Percentiles rank a stretch among this genome's conserved stretches.
Conservation (phyloP, 2,797 vertebrate genomes). For the Chloroceryle amazona region DNA sequence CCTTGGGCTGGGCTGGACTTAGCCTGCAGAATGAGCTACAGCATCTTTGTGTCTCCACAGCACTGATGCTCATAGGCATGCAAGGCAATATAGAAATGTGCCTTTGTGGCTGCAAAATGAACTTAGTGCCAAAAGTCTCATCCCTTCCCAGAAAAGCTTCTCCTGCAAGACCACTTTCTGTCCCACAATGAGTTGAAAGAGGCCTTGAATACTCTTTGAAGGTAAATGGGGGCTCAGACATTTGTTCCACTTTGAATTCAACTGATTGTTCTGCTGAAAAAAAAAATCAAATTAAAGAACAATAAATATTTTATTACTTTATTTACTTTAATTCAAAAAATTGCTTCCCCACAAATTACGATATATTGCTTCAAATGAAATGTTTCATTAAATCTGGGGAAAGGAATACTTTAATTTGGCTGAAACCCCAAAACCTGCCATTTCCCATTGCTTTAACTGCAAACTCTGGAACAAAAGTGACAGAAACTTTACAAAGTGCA, state of each 20-base stretch:
- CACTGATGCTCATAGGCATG: background rate
- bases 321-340: slow-evolving; percentile 67
- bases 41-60: background rate
- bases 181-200: background rate
- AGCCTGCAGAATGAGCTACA: background rate
- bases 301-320: slow-evolving; percentile 72
- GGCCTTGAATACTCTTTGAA: background rate
- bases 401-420: slow-evolving; percentile 59
- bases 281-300: slow-evolving; percentile 52
- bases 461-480: background rate
- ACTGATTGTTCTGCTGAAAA: background rate
- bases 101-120: background rate
- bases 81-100: background rate
- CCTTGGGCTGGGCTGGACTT: background rate
- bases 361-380: slow-evolving; percentile 70
- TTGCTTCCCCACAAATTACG: slow-evolving; percentile 50
- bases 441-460: slow-evolving; percentile 21
- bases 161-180: background rate
- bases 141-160: background rate
- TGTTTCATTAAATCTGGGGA: slow-evolving; percentile 71
- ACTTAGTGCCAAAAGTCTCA: background rate
- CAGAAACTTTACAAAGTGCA: background rate
- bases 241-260: slow-evolving; percentile 10
- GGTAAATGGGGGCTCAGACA: background rate
- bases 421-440: background rate